phyloP scores from a whole-genome alignment of 1,140 invertebrate species.

The Akabosia matsudoensis region DNA sequence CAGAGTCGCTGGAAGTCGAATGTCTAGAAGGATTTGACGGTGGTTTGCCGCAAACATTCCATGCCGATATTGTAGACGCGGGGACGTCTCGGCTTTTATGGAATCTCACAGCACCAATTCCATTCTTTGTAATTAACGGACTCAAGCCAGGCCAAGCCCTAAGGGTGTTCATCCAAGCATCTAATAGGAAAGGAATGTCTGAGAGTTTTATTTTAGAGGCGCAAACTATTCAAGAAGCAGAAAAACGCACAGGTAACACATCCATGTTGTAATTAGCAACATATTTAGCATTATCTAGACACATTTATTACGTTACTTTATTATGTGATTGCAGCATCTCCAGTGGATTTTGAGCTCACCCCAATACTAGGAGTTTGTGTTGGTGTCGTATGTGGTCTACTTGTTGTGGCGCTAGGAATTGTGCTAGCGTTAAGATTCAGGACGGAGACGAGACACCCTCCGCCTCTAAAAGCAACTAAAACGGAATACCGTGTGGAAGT shows the following conservation, averaged over 20 bases:
- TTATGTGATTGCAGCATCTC: slow-evolving; percentile 54
- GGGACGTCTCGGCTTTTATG: slow-evolving; percentile 61
- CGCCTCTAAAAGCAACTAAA: slow-evolving; percentile 61
- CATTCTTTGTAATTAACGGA: slow-evolving; percentile 65
- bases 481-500: slow-evolving; percentile 58
- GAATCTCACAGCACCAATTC: slow-evolving; percentile 65
- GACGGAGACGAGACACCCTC: slow-evolving; percentile 52
- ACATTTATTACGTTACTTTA: background rate
- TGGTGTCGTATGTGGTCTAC: slow-evolving; percentile 65
- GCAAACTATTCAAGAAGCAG: slow-evolving; percentile 68
- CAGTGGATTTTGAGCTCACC: slow-evolving; percentile 65
- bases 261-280: background rate
- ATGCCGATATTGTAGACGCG: slow-evolving; percentile 70
- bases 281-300: background rate
- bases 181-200: slow-evolving; percentile 79
- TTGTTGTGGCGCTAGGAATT: slow-evolving; percentile 66
- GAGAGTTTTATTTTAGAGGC: slow-evolving; percentile 62
- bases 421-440: slow-evolving; percentile 66
- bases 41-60: slow-evolving; percentile 63
- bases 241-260: slow-evolving; percentile 74
- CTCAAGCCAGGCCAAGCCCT: slow-evolving; percentile 67
- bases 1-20: slow-evolving; percentile 71
- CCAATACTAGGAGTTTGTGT: slow-evolving; percentile 71
- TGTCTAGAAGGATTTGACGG: slow-evolving; percentile 78
- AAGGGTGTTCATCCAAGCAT: slow-evolving; percentile 69